These are phyloP conservation scores for Rhynchomys soricoides DNA, from an alignment of 2,113 vertebrate genomes.

Conservation along the genomic window DNA sequence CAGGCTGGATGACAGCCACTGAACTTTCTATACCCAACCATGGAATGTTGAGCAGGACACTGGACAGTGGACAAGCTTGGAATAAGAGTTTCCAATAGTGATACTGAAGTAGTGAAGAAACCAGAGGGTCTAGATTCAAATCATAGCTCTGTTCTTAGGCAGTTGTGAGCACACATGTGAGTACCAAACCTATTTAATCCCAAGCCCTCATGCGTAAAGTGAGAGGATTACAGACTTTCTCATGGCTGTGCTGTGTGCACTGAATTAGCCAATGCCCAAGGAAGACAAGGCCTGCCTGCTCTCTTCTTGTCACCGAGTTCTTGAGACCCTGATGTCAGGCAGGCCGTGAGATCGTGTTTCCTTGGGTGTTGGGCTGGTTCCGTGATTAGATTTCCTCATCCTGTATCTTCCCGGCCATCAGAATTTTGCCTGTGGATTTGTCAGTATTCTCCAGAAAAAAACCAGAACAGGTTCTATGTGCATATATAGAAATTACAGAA, in stretches of 20 bases:
- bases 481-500: neutral
- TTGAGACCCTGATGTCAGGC: too few relatives aligned
- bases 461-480: neutral
- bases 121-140: neutral
- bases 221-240: neutral
- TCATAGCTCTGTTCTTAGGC: neutral
- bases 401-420: neutral
- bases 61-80: neutral
- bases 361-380: neutral
- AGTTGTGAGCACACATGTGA: neutral
- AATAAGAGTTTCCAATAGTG: neutral
- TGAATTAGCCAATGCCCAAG: neutral
- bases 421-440: neutral
- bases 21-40: neutral
- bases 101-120: neutral
- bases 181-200: neutral
- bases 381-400: neutral
- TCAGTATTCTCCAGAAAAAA: neutral
- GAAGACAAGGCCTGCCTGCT: neutral
- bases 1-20: neutral
- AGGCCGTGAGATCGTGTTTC: neutral
- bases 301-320: neutral
- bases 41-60: neutral
- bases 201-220: neutral
- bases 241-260: neutral